Percentiles rank a stretch among this genome's conserved stretches.
phyloP scores from a whole-genome alignment of 2,888 invertebrate genomes.

The Luperina nickerlii region DNA sequence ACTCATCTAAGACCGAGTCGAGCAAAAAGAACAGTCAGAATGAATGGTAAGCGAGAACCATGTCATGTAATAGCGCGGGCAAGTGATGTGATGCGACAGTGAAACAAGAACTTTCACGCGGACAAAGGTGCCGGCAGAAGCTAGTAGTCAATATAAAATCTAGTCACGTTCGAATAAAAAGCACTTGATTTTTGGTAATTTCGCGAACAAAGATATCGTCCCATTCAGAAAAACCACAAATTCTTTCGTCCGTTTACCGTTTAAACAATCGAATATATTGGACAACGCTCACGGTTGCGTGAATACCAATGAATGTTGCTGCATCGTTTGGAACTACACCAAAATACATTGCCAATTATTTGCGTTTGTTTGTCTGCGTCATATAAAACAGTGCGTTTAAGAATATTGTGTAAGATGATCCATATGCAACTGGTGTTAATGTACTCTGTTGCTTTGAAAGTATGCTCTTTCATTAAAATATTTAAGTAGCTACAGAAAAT shows the following conservation, averaged over 20 bases:
- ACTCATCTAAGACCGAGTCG: too few relatives aligned
- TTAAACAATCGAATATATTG: constrained; percentile 47
- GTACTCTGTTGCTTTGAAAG: not conserved
- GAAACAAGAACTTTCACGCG: not conserved
- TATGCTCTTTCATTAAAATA: not conserved
- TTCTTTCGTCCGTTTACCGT: constrained; percentile 58
- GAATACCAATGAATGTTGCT: constrained; percentile 58
- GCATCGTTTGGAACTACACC: constrained; percentile 59
- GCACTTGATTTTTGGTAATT: constrained; percentile 16
- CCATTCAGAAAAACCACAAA: constrained; percentile 46
- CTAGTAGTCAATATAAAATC: not conserved
- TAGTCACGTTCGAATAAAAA: constrained; percentile 9
- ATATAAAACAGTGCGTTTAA: constrained; percentile 29
- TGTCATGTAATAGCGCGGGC: too few relatives aligned
- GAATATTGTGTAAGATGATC: constrained; percentile 21
- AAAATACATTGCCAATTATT: constrained; percentile 61
- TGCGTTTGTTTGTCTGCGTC: constrained; percentile 25
- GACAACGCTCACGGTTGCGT: constrained; percentile 18
- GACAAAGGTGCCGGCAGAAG: not conserved
- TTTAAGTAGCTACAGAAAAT: too few relatives aligned
- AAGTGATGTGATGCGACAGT: not conserved
- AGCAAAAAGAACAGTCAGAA: too few relatives aligned
- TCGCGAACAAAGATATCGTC: constrained; percentile 14
- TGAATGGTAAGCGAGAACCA: too few relatives aligned
- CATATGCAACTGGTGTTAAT: not conserved